These are phyloP conservation scores for Gymnoscelis rufifasciata DNA, from an alignment of 2,888 invertebrate genomes.

Conservation along the genomic window DNA sequence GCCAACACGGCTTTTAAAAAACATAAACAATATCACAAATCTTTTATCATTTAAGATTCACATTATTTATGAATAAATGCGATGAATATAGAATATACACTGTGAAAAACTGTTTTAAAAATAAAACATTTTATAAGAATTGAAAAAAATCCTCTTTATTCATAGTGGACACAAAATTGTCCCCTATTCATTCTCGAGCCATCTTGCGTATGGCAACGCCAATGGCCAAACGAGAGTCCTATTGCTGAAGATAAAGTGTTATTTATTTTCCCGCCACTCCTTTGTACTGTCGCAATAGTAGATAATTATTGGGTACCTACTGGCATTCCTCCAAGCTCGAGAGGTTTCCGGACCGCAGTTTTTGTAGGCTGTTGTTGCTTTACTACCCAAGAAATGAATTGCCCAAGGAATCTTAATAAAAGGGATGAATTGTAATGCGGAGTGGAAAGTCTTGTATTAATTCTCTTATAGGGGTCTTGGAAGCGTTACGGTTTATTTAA, in stretches of 20 bases:
- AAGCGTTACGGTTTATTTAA: slow-evolving; percentile 8
- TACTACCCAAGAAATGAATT: slow-evolving; percentile 28
- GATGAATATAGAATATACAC: too few relatives aligned
- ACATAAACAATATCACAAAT: too few relatives aligned
- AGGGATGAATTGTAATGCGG: slow-evolving; percentile 29
- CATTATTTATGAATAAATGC: too few relatives aligned
- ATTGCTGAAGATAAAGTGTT: not conserved
- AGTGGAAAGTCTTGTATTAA: slow-evolving; percentile 30
- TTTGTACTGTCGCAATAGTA: not conserved
- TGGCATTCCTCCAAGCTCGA: slow-evolving; percentile 22
- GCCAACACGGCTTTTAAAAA: too few relatives aligned
- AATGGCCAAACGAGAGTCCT: not conserved
- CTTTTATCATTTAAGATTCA: too few relatives aligned
- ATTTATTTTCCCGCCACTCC: not conserved
- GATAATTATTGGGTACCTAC: slow-evolving; percentile 18
- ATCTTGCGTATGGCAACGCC: too few relatives aligned
- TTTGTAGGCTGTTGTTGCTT: slow-evolving; percentile 26
- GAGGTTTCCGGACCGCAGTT: slow-evolving; percentile 19
- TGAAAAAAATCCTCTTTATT: too few relatives aligned
- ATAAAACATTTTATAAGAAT: too few relatives aligned
- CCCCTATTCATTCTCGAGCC: too few relatives aligned
- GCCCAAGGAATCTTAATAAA: slow-evolving; percentile 30
- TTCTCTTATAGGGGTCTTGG: slow-evolving; percentile 14
- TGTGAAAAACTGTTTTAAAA: too few relatives aligned
- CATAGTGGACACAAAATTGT: too few relatives aligned